Evolutionary conservation across 2,888 invertebrate species (phyloP).

Genomic region (Cinara cedri): DNA sequence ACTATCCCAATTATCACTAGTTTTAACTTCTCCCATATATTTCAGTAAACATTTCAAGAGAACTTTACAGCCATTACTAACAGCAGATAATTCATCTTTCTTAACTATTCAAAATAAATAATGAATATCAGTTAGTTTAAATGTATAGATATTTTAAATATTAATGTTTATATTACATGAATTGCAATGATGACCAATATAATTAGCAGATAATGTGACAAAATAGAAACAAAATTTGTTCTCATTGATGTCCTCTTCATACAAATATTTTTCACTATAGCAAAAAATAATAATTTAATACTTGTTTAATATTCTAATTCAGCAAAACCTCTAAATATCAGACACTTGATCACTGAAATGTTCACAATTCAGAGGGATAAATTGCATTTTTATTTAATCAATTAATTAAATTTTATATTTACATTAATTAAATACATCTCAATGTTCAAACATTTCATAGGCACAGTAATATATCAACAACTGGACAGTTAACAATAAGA

Average conservation of each 20-base stretch:
- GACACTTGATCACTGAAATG: no score
- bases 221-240: slow-evolving; percentile 50
- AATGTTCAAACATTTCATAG: no score
- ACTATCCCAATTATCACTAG: slow-evolving; percentile 33
- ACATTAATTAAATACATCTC: no score
- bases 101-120: slow-evolving; percentile 23
- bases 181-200: slow-evolving; percentile 44
- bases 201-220: slow-evolving; percentile 46
- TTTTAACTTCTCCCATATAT: slow-evolving; percentile 27
- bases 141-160: neutral
- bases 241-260: slow-evolving; percentile 31
- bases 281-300: no score
- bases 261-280: slow-evolving; percentile 30
- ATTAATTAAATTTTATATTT: no score
- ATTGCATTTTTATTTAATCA: no score
- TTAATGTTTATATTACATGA: slow-evolving; percentile 31
- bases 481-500: no score
- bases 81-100: slow-evolving; percentile 28
- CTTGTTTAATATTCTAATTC: no score
- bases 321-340: no score
- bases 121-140: neutral
- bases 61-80: slow-evolving; percentile 34
- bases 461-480: no score
- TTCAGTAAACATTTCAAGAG: slow-evolving; percentile 29
- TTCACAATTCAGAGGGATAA: no score